Percentiles rank a stretch among this genome's conserved stretches.
These are phyloP conservation scores for Astropecten irregularis DNA, from an alignment of 53 echinoderm and acorn worm genomes.

Conservation along the genomic window DNA sequence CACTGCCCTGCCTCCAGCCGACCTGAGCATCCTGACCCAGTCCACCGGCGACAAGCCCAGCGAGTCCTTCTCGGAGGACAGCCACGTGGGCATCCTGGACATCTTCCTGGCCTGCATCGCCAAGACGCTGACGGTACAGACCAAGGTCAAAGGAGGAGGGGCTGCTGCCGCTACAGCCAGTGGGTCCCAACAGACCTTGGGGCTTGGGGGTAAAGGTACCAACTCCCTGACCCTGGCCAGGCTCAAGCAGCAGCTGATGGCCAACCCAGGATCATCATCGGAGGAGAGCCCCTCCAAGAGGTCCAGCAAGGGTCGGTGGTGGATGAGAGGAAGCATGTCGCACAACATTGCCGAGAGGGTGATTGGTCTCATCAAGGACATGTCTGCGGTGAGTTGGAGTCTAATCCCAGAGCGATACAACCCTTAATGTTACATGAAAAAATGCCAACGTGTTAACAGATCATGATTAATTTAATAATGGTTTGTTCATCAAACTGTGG, in stretches of 20 bases:
- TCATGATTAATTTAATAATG: no score
- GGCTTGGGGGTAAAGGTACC: conserved; percentile 42
- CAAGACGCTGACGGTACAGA: conserved; percentile 91
- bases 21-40: conserved; percentile 79
- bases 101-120: conserved; percentile 90
- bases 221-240: conserved; percentile 69
- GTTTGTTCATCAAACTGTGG: no score
- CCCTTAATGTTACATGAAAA: no score
- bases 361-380: conserved; percentile 88
- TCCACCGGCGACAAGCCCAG: conserved; percentile 56
- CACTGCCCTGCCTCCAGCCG: conserved; percentile 69
- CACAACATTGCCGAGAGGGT: conserved; percentile 88
- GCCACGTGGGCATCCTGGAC: conserved; percentile 78
- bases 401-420: no score
- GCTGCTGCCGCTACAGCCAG: not conserved
- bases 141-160: conserved; percentile 83
- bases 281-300: conserved; percentile 40
- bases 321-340: conserved; percentile 84
- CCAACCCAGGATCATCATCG: not conserved
- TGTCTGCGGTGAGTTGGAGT: conserved; percentile 96
- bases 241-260: conserved; percentile 41
- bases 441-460: no score
- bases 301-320: conserved; percentile 68
- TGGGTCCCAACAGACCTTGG: conserved; percentile 26
- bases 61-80: conserved; percentile 61